A percentile compares a stretch with the other conserved stretches of the same genome.
Evolutionary conservation across 2,797 vertebrate species (phyloP).

Genomic region (Scarus forsteni): DNA sequence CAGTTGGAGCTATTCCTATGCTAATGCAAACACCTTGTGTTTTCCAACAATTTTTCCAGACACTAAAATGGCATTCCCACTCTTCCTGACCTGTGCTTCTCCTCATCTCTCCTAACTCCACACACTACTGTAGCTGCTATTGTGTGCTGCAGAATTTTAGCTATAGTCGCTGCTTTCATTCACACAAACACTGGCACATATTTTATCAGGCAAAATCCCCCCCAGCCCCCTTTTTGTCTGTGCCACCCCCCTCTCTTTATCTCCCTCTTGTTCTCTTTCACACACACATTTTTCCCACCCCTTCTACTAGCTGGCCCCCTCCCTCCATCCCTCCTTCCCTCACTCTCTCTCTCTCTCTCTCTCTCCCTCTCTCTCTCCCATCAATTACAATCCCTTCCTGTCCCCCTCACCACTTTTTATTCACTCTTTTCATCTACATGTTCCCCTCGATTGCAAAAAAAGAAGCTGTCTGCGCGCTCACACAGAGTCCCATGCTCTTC

Average conservation of each 20-base stretch:
- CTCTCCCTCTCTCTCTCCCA: constrained; percentile 53
- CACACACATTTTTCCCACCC: constrained; percentile 83
- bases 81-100: constrained; percentile 18
- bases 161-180: constrained; percentile 84
- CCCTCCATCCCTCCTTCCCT: constrained; percentile 39
- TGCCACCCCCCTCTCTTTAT: constrained; percentile 72
- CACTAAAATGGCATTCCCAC: constrained; percentile 38
- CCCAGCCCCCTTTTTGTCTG: constrained; percentile 76
- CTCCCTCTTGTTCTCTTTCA: constrained; percentile 81
- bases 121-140: constrained; percentile 71
- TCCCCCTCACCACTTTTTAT: constrained; percentile 76
- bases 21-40: constrained; percentile 59
- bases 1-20: constrained; percentile 54
- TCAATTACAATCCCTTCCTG: constrained; percentile 73
- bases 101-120: constrained; percentile 20
- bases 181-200: constrained; percentile 83
- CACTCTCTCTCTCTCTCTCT: constrained; percentile 47
- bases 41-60: constrained; percentile 47
- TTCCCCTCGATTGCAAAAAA: constrained; percentile 61
- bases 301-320: constrained; percentile 56
- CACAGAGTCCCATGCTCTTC: constrained; percentile 59
- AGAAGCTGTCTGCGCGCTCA: constrained; percentile 39
- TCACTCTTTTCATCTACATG: constrained; percentile 73
- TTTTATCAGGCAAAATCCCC: constrained; percentile 82
- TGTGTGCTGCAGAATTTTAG: constrained; percentile 71